These are phyloP conservation scores for Gambelia wislizenii DNA, from an alignment of 2,797 vertebrate species.

Conservation along the genomic window DNA sequence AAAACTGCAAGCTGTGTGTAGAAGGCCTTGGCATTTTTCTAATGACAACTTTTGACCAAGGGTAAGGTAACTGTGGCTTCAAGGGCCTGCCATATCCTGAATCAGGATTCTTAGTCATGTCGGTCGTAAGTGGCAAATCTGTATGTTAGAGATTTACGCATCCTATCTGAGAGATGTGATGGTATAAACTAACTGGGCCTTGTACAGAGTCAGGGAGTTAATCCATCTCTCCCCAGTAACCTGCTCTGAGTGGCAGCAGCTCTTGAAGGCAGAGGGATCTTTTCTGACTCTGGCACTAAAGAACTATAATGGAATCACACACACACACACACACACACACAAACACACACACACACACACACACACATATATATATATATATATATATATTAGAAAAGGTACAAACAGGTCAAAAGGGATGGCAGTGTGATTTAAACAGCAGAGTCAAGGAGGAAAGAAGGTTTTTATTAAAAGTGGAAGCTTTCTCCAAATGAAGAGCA, in stretches of 20 bases:
- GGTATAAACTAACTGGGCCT: not conserved
- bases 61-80: constrained; percentile 61
- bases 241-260: not conserved
- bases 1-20: constrained; percentile 71
- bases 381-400: not conserved
- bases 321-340: no score
- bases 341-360: no score
- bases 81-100: not conserved
- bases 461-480: no score
- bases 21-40: constrained; percentile 77
- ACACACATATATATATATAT: no score
- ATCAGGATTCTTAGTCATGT: not conserved
- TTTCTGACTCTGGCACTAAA: not conserved
- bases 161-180: not conserved
- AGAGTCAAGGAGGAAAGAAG: not conserved
- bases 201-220: not conserved
- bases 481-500: not conserved
- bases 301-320: not conserved
- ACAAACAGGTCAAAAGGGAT: not conserved
- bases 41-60: constrained; percentile 63
- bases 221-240: not conserved
- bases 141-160: not conserved
- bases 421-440: not conserved
- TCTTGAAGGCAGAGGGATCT: not conserved
- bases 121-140: not conserved